These are phyloP conservation scores for Crotophaga sulcirostris DNA, from an alignment of 2,113 vertebrate species.

Conservation along the genomic window DNA sequence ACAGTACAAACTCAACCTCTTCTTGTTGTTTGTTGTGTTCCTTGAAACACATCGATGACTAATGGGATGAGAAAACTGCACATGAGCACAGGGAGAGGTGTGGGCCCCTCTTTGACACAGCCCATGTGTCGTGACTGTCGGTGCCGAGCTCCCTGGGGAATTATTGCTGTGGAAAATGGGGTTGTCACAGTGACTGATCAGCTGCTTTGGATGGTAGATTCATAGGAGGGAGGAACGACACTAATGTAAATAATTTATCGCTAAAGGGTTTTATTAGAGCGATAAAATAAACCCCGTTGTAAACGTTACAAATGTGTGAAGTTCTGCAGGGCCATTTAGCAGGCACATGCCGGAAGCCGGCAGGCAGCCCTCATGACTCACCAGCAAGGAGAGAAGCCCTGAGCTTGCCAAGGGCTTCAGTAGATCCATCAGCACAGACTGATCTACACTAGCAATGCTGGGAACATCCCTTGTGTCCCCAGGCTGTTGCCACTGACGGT, in stretches of 20 bases:
- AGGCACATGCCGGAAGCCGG: accelerated
- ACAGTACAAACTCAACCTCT: not conserved
- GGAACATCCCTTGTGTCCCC: not conserved
- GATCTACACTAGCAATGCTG: not conserved
- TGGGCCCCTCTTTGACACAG: accelerated
- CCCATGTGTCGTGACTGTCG: accelerated
- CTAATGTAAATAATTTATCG: not conserved
- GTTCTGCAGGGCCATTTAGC: not conserved
- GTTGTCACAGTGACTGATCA: not conserved
- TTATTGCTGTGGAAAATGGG: not conserved
- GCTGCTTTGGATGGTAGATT: not conserved
- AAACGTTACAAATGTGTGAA: not conserved
- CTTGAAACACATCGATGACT: accelerated
- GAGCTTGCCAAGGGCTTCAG: not conserved
- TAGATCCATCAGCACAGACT: accelerated
- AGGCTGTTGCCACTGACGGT: too few species aligned
- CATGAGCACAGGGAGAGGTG: not conserved
- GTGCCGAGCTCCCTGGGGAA: not conserved
- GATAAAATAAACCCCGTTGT: not conserved
- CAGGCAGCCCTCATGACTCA: not conserved
- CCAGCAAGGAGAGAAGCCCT: accelerated
- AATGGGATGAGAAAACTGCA: not conserved
- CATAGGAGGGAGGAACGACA: not conserved
- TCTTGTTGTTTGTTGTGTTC: not conserved
- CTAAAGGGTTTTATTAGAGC: not conserved